Conservation (phyloP, 1,140 invertebrate species). For the Drosophila punjabiensis region DNA sequence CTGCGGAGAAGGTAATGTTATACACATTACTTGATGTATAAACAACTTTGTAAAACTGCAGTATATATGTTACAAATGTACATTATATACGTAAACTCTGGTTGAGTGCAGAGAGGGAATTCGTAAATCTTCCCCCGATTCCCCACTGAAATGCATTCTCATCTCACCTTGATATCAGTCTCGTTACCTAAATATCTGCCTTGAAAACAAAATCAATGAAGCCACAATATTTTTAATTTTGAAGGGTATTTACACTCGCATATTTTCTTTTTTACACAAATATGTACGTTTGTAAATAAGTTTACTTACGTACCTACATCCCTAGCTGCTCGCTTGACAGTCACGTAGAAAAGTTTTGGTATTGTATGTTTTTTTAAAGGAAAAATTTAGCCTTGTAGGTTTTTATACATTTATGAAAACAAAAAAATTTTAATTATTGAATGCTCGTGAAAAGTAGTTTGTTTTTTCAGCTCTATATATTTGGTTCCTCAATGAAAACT, state of each 20-base stretch:
- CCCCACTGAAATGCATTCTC: background rate
- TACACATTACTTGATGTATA: constrained; percentile 21
- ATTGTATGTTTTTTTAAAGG: background rate
- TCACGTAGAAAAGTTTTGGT: constrained; percentile 17
- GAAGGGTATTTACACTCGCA: constrained; percentile 30
- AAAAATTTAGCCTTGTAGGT: background rate
- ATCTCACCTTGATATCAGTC: background rate
- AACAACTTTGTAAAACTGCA: constrained; percentile 27
- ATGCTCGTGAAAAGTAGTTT: background rate
- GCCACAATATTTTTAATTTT: background rate
- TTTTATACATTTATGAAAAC: background rate
- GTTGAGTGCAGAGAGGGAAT: background rate
- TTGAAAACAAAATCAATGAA: constrained; percentile 6
- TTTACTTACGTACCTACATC: constrained; percentile 40
- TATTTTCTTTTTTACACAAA: constrained; percentile 2
- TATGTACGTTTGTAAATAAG: constrained; percentile 13
- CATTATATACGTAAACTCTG: background rate
- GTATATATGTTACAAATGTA: background rate
- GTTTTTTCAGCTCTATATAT: background rate
- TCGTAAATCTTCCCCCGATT: background rate
- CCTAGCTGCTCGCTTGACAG: constrained; percentile 18
- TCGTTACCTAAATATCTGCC: background rate
- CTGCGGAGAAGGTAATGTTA: constrained; percentile 17
- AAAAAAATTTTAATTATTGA: background rate
- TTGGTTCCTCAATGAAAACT: constrained; percentile 12